Base-by-base conservation (phyloP, 1,140 invertebrate species). In the Drosophila tsacasi region DNA sequence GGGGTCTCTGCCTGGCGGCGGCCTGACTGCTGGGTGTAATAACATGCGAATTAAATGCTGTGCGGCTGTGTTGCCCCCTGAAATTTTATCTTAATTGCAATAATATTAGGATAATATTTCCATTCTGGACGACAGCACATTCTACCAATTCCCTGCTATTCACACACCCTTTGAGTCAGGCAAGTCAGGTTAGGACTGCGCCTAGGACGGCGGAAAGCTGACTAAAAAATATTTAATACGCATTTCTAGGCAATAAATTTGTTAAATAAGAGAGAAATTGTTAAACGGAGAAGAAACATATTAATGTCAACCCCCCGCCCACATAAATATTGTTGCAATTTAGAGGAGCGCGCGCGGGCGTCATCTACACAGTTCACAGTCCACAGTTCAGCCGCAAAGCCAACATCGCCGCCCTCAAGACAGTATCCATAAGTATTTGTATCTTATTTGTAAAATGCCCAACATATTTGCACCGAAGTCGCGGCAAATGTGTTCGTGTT, bases 211-310 rank as follows among this genome's bases (percentile, higher is more conserved):
- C n/a, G 25, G n/a, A 15, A 63, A 64, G 49, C 75, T 63, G 60
- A 76, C 46, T 58, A 39, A 60, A n/a, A 75, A 40, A 65, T 63
- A 81, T 62, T 73, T 74, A 79, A 71, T 85, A 76, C 67, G 85
- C 81, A 89, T 89, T 89, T 89, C 81, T 90, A 89, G 85, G 75
- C 85, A 90, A 75, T 81, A 90, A 90, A 85, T 89, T 89, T 89
- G 85, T 89, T 74, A 54, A 80, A 84, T 69, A 47, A 76, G 44
- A 76, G 44, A 81, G 50, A 74, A 85, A 77, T 89, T 90, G 85
- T 83, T 89, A 89, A 64, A 82, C 39, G 63, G 55, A 72, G 44
- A 57, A 83, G 47, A 73, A 65, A 72, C 61, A 67, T 69, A 89
- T 71, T 74, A 83, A 79, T 81, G 84, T 89, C 83, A 87, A 81